A percentile compares a stretch with the other conserved stretches of the same genome.
Conservation (phyloP, 2,888 invertebrate species). For the Platypus cylindrus region DNA sequence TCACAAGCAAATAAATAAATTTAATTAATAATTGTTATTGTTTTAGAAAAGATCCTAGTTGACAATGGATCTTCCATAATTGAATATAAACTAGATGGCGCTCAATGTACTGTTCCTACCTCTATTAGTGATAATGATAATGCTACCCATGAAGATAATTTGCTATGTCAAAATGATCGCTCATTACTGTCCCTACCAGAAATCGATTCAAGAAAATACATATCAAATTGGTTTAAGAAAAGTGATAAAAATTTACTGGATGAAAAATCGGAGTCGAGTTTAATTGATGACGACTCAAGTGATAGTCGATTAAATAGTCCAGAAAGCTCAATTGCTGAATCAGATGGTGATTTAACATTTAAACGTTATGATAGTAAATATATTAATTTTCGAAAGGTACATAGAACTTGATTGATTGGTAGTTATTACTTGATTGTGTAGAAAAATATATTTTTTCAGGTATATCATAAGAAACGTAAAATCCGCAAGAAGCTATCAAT, state of each 20-base stretch:
- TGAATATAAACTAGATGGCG: constrained; percentile 19
- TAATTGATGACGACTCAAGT: neutral
- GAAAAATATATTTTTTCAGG: constrained; percentile 6
- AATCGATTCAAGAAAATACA: constrained; percentile 27
- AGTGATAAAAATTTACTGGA: too few species aligned
- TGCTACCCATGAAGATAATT: constrained; percentile 6
- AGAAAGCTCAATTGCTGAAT: constrained; percentile 23
- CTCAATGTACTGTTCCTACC: neutral
- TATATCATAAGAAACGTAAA: constrained; percentile 11
- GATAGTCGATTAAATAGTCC: too few species aligned
- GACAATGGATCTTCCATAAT: constrained; percentile 41
- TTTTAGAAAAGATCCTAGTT: constrained; percentile 50
- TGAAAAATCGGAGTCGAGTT: too few species aligned
- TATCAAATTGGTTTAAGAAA: constrained; percentile 30
- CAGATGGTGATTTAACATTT: constrained; percentile 19
- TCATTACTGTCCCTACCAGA: constrained; percentile 22
- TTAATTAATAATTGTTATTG: constrained; percentile 1
- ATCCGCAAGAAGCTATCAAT: constrained; percentile 15
- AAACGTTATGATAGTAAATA: constrained; percentile 14
- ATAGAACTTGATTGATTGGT: neutral
- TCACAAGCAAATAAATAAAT: too few species aligned
- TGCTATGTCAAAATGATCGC: neutral
- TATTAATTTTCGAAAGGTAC: constrained; percentile 23
- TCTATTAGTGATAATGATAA: constrained; percentile 8
- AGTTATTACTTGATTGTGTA: neutral